These are phyloP conservation scores for Macropus fuliginosus DNA, from an alignment of 2,797 vertebrate genomes.

Conservation along the genomic window DNA sequence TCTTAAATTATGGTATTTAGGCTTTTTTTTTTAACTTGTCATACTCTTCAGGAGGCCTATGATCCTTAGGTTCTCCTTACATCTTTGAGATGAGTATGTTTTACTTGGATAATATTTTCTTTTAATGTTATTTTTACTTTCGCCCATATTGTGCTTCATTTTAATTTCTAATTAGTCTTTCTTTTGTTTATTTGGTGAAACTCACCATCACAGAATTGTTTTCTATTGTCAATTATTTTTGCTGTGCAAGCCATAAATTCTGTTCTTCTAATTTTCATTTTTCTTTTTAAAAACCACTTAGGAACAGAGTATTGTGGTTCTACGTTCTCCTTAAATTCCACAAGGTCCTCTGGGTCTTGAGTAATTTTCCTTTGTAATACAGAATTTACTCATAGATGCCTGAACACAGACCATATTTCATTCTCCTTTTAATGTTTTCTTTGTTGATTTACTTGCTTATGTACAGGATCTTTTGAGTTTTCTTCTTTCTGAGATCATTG, in stretches of 20 bases:
- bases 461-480: neutral
- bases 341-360: neutral
- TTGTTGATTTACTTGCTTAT: neutral
- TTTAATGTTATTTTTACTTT: neutral
- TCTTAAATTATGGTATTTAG: neutral
- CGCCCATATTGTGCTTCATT: neutral
- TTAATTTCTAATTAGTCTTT: neutral
- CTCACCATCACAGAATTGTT: neutral
- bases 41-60: neutral
- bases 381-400: neutral
- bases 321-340: neutral
- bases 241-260: too few species aligned
- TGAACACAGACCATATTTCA: neutral
- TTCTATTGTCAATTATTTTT: too few species aligned
- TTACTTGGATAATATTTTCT: neutral
- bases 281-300: too few species aligned
- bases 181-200: neutral
- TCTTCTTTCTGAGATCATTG: neutral
- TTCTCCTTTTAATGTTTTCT: neutral
- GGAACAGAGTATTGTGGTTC: neutral
- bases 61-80: too few species aligned
- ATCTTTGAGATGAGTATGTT: too few species aligned
- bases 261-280: too few species aligned
- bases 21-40: neutral
- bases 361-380: neutral